Evolutionary conservation across 1,140 invertebrate genomes (phyloP).

Genomic region (Meteorus sp.): DNA sequence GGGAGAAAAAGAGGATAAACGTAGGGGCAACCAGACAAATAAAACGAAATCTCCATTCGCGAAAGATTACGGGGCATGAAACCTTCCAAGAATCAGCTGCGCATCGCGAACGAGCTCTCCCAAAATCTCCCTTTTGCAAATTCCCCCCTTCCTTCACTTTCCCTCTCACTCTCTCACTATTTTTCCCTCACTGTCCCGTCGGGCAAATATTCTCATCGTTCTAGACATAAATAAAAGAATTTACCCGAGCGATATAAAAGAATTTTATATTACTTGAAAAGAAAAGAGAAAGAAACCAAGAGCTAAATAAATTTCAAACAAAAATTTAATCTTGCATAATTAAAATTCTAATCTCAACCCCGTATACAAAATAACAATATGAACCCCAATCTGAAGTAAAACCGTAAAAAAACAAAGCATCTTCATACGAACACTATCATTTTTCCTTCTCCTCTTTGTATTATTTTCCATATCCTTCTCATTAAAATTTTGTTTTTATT

Average conservation of each 20-base stretch:
- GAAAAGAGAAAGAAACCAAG: not conserved
- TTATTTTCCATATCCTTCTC: too few relatives aligned
- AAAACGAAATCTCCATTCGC: conserved; percentile 25
- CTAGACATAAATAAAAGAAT: conserved; percentile 23
- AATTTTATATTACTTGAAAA: not conserved
- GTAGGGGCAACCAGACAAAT: conserved; percentile 2
- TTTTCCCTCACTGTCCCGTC: not conserved
- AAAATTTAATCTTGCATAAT: not conserved
- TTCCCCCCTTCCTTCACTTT: conserved; percentile 8
- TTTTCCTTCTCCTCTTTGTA: too few relatives aligned
- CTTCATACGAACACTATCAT: too few relatives aligned
- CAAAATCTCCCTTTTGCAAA: too few relatives aligned
- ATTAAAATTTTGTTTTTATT: too few relatives aligned
- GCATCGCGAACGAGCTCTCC: conserved; percentile 20
- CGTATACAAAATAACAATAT: not conserved
- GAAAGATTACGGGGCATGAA: conserved; percentile 27
- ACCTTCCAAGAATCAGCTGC: conserved; percentile 22
- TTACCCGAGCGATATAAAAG: not conserved
- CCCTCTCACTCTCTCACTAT: not conserved
- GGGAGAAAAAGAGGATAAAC: conserved; percentile 4
- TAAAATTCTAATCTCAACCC: not conserved
- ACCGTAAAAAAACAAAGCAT: not conserved
- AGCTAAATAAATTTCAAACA: not conserved
- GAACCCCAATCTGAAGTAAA: not conserved
- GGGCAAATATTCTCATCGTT: conserved; percentile 18